Base-by-base conservation (phyloP, 2,888 invertebrate genomes). In the Conops quadrifasciatus region DNA sequence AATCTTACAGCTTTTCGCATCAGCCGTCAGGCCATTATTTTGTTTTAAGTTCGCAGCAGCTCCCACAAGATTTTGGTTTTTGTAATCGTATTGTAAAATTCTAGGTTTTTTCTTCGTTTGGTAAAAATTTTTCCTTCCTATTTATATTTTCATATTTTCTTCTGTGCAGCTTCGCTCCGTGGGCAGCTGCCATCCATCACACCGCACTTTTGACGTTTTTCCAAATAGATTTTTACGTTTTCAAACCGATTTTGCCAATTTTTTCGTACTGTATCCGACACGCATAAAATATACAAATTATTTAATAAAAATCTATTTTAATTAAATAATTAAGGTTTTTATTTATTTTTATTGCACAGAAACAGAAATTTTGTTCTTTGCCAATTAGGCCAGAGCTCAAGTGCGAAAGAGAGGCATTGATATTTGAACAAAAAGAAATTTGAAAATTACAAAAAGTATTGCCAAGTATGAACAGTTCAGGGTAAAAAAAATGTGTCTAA, bases 291-390 rank as follows among this genome's bases (percentile, higher is more conserved):
- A 11, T 45, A 56, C 58, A 36, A 58, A 58, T 67, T 67, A 67
- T 67, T 67, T 67, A 67, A 67, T 67, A 67, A 66, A 51, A 66
- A 45, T 58, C 36, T 67, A 67, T 11, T 58, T 67, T 58, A 67
- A 67, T 67, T 67, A 67, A 58, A 15, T 53, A 53, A 66, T 66
- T 67, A 30, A 53, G 67, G 67, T 56, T 67, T 67, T 67, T 67
- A 30, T 58, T 58, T 56, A 58, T 56, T 67, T 67, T 43, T 56
- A 43, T 56, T 67, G 66, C 53, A 66, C 66, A 51, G 66, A 66
- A 53, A 53, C 66, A 43, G 63, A 63, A 53, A 53, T 30, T 66
- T 66, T 53, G 66, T 47, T 43, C 45, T 19, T 49, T 66, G 66
- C 43, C 53, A 66, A 66, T 66, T 53, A 26, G 24, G 24, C 36